phyloP scores from a whole-genome alignment of 2,113 vertebrate genomes.

The Nettapus auritus region DNA sequence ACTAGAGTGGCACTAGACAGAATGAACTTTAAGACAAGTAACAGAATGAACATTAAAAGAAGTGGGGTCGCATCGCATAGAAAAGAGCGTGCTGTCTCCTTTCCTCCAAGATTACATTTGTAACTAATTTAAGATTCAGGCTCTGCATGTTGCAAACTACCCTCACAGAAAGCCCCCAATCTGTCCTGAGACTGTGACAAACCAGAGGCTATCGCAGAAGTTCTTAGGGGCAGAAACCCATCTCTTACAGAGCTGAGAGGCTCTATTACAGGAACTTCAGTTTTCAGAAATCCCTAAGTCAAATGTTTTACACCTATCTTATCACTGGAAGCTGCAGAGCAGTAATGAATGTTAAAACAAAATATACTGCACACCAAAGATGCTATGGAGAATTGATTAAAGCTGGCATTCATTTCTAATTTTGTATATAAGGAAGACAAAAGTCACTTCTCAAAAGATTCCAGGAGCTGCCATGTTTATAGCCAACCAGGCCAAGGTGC shows the following conservation, averaged over 20 bases:
- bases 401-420: neutral
- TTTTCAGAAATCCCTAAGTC: neutral
- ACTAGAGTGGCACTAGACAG: neutral
- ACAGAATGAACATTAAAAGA: accelerated
- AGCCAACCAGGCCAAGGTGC: accelerated
- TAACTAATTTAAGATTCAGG: neutral
- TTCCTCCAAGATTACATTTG: neutral
- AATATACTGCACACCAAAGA: neutral
- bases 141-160: neutral
- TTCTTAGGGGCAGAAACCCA: neutral
- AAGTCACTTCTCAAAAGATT: neutral
- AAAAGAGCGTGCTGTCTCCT: neutral
- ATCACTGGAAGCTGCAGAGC: accelerated
- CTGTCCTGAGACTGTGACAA: neutral
- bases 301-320: neutral
- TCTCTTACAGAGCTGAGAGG: neutral
- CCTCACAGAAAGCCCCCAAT: accelerated
- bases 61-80: neutral
- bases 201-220: neutral
- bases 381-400: neutral
- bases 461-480: neutral
- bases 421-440: neutral
- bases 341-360: neutral
- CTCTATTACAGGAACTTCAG: neutral
- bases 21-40: accelerated